A percentile compares a stretch with the other conserved stretches of the same genome.
phyloP scores from a whole-genome alignment of 2,888 invertebrate species.

The Ernsta delagoae region DNA sequence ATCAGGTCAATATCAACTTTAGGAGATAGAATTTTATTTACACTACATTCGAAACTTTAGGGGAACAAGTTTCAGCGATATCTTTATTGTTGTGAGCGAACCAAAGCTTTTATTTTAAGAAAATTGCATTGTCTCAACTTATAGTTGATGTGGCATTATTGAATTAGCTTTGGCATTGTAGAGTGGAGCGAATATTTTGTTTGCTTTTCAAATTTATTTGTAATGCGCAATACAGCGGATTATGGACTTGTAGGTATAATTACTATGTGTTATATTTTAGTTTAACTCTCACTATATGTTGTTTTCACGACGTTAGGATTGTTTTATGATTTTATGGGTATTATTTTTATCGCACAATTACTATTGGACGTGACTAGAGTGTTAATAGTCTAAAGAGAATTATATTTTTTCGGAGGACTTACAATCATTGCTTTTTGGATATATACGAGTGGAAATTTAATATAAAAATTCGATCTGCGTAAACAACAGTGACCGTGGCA shows the following conservation, averaged over 20 bases:
- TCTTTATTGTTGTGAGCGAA: conserved; percentile 33
- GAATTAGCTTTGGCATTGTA: conserved; percentile 32
- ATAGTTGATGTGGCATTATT: conserved; percentile 28
- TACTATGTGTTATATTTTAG: no score
- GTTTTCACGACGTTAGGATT: not conserved
- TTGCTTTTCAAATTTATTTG: conserved; percentile 3
- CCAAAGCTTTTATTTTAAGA: conserved; percentile 29
- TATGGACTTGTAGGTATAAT: no score
- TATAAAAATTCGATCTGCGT: conserved; percentile 41
- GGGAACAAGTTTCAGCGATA: conserved; percentile 31
- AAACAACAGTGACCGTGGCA: conserved; percentile 25
- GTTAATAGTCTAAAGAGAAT: not conserved
- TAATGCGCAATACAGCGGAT: not conserved
- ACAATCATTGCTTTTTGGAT: not conserved
- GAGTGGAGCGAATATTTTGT: conserved; percentile 8
- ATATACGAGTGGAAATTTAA: conserved; percentile 16
- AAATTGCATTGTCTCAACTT: conserved; percentile 35
- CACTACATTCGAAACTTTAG: conserved; percentile 30
- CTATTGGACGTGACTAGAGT: not conserved
- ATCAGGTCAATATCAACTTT: conserved; percentile 33
- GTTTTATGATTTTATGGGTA: no score
- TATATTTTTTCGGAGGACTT: not conserved
- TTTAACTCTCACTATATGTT: no score
- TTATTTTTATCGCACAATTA: not conserved
- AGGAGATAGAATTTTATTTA: conserved; percentile 34